Evolutionary conservation across 2,888 invertebrate species (phyloP), one percentile per base, ranked within the genome.

Genomic region (Galerucella pusilla): DNA sequence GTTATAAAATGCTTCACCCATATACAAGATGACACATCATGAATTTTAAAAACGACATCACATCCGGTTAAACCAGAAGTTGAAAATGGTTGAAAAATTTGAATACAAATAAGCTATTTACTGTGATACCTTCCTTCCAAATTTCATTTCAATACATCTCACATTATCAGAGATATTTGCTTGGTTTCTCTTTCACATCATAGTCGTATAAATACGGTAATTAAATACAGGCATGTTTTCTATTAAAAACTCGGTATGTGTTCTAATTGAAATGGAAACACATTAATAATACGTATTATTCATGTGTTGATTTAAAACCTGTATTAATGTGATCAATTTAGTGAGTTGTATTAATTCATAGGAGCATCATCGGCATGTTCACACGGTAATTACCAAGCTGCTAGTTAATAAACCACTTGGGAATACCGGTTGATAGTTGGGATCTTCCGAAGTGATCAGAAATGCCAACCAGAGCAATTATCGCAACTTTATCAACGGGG

Each of bases 311-410:
- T 72, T 66, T 46, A 12, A 66, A 72, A 66, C 66, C 42, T 14
- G 72, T 67, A 66, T 72, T 66, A 72, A 72, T 72, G 66, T 66
- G 66, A 72, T 72, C 66, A 72, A 72, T 72, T 60, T 67, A 72
- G 59, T 72, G 49, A 72, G 72, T 72, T 25, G 35, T 49, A n/a
- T 60, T 72, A 72, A 72, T 72, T 72, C 72, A 60, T 67, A 67
- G 72, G 66, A 72, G 64, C 66, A 72, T 72, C 72, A 72, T 72
- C 72, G 72, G 66, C 66, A 67, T 60, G 72, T 72, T 72, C 72
- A 72, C 72, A 72, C 72, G 72, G 60, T 66, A 72, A 72, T 72
- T 72, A 72, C 25, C 66, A 60, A 28, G 72, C 60, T 72, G 66
- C 66, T 46, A 67, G 14, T 72, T 72, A 66, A 72, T 72, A 72